Evolutionary conservation across 1,140 invertebrate species (phyloP), one percentile per base, ranked within the genome.

Genomic region (Zaprionus inermis): DNA sequence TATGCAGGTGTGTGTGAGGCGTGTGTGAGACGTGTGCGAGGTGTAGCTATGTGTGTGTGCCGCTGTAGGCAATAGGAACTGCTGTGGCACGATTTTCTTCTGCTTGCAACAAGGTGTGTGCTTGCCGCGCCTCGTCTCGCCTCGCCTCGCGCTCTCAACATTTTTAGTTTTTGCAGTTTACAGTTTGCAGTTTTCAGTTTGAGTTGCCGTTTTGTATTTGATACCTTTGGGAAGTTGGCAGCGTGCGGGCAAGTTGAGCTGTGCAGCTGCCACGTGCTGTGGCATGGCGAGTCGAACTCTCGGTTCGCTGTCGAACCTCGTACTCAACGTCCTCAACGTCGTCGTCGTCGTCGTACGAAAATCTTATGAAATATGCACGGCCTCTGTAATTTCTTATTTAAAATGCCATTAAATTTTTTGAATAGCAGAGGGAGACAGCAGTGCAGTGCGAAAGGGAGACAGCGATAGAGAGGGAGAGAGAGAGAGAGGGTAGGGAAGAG

Each of bases 341-440:
- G 38, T 41, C 38, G 14, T 41, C 38, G 38, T 41, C 5, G 38
- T 34, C 30, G 30, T 79, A 90, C 82, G 83, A 72, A 72, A 90
- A 78, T 91, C 90, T 89, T 83, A 91, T 91, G 79, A 91, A 91
- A 91, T 91, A 91, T 91, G 86, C 84, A 91, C 71, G 79, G 72
- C 73, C 81, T 84, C 81, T 81, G 89, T 90, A 91, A 92, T 92
- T 92, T 91, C 91, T 92, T 92, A 92, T 92, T 92, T 92, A 92
- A 92, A 92, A 92, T 91, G 91, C 91, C 89, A 92, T 92, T 92
- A 92, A 92, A 92, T 92, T 92, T 92, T 92, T 92, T 92, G 84
- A 92, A 92, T 92, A 91, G 90, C 83, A 82, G 78, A 88, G 84
- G 88, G 24, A 57, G 72, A 41, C 34, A 41, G 64, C 32, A 24